Evolutionary conservation across 1,140 invertebrate species (phyloP).

Genomic region (Lamellibrachia luymesi): DNA sequence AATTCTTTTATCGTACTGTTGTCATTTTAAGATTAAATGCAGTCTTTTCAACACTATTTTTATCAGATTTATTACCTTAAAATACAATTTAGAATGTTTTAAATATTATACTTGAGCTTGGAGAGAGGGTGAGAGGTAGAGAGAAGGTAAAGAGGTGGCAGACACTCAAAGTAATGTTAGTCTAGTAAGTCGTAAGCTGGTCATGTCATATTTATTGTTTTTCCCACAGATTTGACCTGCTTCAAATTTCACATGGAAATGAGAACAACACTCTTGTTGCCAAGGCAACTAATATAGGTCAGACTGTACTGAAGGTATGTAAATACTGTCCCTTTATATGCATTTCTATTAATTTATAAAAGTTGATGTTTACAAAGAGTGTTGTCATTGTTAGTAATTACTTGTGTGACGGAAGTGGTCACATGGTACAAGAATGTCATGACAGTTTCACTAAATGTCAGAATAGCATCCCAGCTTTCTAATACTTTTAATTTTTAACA

Average conservation of each 20-base stretch:
- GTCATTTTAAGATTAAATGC: too few species aligned
- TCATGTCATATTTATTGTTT: neutral
- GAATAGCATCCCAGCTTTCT: too few species aligned
- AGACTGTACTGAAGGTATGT: conserved; percentile 55
- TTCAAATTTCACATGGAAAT: conserved; percentile 49
- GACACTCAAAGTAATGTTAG: neutral
- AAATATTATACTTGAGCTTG: too few species aligned
- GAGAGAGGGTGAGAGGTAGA: too few species aligned
- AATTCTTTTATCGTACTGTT: neutral
- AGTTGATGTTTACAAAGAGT: neutral
- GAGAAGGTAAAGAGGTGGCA: neutral
- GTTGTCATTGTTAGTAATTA: neutral
- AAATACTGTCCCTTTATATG: neutral
- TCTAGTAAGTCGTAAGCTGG: neutral
- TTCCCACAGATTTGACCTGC: conserved; percentile 52
- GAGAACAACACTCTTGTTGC: conserved; percentile 56
- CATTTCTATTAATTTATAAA: neutral
- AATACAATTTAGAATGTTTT: neutral
- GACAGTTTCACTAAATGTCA: too few species aligned
- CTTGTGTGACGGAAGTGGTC: too few species aligned
- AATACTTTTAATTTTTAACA: too few species aligned
- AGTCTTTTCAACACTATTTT: neutral
- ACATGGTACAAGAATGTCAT: too few species aligned
- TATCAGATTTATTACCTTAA: neutral
- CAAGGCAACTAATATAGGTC: conserved; percentile 53